These are phyloP conservation scores for Psephotus haematonotus DNA, from an alignment of 2,113 vertebrate genomes.

Conservation along the genomic window DNA sequence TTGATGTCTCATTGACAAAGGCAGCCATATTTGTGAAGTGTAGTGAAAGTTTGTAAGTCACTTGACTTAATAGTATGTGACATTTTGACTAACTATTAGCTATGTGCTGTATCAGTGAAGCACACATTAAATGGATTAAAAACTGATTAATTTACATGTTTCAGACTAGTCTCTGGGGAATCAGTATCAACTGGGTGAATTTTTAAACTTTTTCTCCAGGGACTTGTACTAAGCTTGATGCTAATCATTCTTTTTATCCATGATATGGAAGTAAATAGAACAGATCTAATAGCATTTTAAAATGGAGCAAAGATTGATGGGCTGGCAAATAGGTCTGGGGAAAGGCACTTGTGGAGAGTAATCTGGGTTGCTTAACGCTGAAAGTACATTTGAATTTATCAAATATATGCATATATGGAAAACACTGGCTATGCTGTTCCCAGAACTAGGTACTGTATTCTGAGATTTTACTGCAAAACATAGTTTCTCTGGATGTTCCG, in stretches of 20 bases:
- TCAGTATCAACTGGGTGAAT: slow-evolving; percentile 61
- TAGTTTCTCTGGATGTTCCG: neutral
- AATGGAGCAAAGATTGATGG: slow-evolving; percentile 32
- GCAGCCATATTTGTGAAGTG: neutral
- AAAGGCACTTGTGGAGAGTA: neutral
- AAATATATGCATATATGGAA: neutral
- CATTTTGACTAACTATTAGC: slow-evolving; percentile 61
- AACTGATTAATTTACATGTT: slow-evolving; percentile 57
- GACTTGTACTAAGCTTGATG: slow-evolving; percentile 43
- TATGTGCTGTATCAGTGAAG: slow-evolving; percentile 48
- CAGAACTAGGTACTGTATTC: neutral
- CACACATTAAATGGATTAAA: slow-evolving; percentile 65
- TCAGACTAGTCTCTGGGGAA: slow-evolving; percentile 24
- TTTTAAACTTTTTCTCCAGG: slow-evolving; percentile 35
- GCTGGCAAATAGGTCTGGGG: slow-evolving; percentile 19
- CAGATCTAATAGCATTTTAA: slow-evolving; percentile 16
- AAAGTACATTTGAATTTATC: slow-evolving; percentile 14
- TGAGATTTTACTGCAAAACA: neutral
- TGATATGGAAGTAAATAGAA: slow-evolving; percentile 43
- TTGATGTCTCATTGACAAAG: neutral
- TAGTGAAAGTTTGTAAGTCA: slow-evolving; percentile 3
- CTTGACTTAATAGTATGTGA: neutral
- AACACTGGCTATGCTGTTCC: neutral
- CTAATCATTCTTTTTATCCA: slow-evolving; percentile 57
- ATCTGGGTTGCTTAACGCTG: neutral